Evolutionary conservation across 2,113 vertebrate genomes (phyloP), one percentile per base, ranked within the genome.

Genomic region (Python bivittatus): DNA sequence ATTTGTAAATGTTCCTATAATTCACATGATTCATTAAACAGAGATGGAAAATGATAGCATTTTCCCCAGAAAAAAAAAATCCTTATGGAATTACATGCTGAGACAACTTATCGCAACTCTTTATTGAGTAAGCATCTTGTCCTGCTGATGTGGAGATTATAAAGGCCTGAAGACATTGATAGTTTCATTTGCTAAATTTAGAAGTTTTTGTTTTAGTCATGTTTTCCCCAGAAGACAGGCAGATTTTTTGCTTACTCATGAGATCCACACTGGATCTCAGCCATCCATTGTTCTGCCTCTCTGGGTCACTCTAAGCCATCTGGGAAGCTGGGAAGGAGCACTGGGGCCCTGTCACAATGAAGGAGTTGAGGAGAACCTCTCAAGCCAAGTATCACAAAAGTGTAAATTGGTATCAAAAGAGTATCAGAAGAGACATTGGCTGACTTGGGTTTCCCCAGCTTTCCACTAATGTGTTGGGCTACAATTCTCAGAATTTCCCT

Each of bases 1-100:
- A 99, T 99, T 99, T 99, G 98, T 99, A 99, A 88, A 99, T 98
- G 98, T 99, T 98, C 98, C 98, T 98, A 97, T 99, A 99, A 99
- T 99, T 99, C 99, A 97, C 98, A 99, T 99, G 99, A 99, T 99
- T 99, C 99, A 99, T 99, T 99, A 99, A 99, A 98, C 99, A 99
- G 98, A 98, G 98, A 98, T 98, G 98, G 98, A 98, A 99, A 99
- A 99, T 98, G 98, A 99, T 99, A 98, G 98, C 98, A 98, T 98
- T 98, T 98, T 97, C 98, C 97, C 97, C 98, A 97, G 98, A 97
- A 98, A 96, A 98, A 95, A 97, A 97, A 96, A 97, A 97, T 98
- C 98, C 98, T 98, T 96, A 92, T 97, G 97, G 98, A 99, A 99
- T 98, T 97, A 96, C 98, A 97, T 97, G 98, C 98, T 97, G 98